These are phyloP conservation scores for Micoletzkya japonica DNA, from an alignment of 2,888 invertebrate species.

Conservation along the genomic window DNA sequence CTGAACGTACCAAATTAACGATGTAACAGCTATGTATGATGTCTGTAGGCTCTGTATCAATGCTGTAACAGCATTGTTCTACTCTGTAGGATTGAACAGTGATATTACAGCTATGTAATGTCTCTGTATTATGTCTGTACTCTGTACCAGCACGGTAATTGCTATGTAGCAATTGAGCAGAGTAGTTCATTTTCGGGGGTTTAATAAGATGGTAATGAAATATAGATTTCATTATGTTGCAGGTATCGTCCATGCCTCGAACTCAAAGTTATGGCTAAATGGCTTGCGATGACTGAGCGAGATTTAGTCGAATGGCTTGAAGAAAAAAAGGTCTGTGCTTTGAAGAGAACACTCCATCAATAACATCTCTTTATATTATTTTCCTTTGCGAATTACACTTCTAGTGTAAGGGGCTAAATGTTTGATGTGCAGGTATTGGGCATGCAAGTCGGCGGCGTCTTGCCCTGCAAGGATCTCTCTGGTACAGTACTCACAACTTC, in stretches of 20 bases:
- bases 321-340: constrained; percentile 8
- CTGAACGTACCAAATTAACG: no score
- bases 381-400: no score
- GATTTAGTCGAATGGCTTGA: constrained; percentile 82
- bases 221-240: constrained; percentile 29
- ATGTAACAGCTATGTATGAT: no score
- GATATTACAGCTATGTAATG: background rate
- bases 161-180: no score
- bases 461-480: constrained; percentile 14
- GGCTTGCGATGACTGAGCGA: constrained; percentile 83
- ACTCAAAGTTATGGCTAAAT: constrained; percentile 81
- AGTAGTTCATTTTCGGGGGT: no score
- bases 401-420: no score
- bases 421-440: background rate
- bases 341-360: no score
- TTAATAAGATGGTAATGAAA: background rate
- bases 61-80: background rate
- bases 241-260: constrained; percentile 83
- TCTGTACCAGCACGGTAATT: no score
- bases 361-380: no score
- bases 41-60: no score
- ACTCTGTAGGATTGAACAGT: background rate
- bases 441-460: constrained; percentile 14
- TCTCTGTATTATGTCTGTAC: no score
- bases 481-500: background rate